Conservation (phyloP, 2,888 invertebrate genomes). For the Pammene fasciana region DNA sequence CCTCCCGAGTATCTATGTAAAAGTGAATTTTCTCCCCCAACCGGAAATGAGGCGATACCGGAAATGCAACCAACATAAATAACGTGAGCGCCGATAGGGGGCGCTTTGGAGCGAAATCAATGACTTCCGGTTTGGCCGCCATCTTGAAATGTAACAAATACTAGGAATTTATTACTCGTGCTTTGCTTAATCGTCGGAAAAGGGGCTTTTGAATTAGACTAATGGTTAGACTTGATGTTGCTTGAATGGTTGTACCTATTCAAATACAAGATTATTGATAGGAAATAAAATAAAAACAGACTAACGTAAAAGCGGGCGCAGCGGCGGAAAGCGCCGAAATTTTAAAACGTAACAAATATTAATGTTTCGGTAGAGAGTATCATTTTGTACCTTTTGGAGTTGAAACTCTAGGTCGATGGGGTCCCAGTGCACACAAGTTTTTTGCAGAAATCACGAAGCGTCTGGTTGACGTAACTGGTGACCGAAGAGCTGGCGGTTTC, state of each 20-base stretch:
- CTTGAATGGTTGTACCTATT: neutral
- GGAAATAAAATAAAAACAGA: too few species aligned
- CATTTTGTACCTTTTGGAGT: too few species aligned
- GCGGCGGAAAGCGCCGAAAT: too few species aligned
- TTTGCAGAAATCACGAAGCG: too few species aligned
- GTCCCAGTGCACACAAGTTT: too few species aligned
- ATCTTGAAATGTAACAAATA: constrained; percentile 25
- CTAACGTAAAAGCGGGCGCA: too few species aligned
- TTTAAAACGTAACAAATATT: too few species aligned
- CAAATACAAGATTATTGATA: neutral
- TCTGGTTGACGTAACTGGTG: too few species aligned
- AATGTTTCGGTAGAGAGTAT: too few species aligned
- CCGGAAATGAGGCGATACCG: constrained; percentile 37
- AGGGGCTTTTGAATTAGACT: neutral
- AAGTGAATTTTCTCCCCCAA: constrained; percentile 33
- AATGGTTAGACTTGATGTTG: neutral
- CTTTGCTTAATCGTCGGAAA: constrained; percentile 7
- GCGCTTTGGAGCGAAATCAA: constrained; percentile 57
- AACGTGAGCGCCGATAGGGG: constrained; percentile 44
- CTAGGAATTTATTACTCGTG: constrained; percentile 16
- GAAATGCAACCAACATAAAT: constrained; percentile 43
- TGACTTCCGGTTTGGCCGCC: constrained; percentile 53
- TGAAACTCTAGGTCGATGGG: too few species aligned
- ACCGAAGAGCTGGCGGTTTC: too few species aligned
- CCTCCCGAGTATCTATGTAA: neutral